phyloP scores from a whole-genome alignment of 2,797 vertebrate genomes.

The Coilia nasus region DNA sequence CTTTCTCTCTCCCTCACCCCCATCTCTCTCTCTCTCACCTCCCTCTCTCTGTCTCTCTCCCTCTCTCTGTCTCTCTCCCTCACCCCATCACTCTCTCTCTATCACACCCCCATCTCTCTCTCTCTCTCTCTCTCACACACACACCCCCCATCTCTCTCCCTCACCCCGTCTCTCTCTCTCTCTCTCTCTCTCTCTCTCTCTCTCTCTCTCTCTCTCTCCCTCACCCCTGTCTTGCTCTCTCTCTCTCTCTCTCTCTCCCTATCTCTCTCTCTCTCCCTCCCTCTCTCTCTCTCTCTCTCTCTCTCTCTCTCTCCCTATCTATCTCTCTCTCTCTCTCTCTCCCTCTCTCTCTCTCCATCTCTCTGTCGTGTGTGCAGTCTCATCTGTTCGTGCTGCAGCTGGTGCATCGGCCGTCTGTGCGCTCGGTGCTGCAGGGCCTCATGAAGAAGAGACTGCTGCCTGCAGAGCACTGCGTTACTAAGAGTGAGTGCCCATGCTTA shows the following conservation, averaged over 20 bases:
- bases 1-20: no score
- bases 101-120: no score
- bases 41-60: no score
- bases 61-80: no score
- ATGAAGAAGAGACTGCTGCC: slow-evolving; percentile 87
- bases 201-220: neutral
- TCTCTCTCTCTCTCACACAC: no score
- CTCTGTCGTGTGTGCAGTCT: slow-evolving; percentile 67
- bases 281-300: neutral
- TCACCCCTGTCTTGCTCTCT: neutral
- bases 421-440: slow-evolving; percentile 86
- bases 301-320: no score
- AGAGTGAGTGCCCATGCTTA: slow-evolving; percentile 74
- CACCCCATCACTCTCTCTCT: no score
- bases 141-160: no score
- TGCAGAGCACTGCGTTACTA: slow-evolving; percentile 85
- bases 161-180: neutral
- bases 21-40: no score
- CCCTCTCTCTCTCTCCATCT: neutral
- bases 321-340: neutral
- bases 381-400: slow-evolving; percentile 88
- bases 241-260: neutral
- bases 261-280: neutral
- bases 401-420: slow-evolving; percentile 84
- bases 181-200: neutral